phyloP scores from a whole-genome alignment of 53 echinoderm and acorn worm species.

The Echinometra lucunter region DNA sequence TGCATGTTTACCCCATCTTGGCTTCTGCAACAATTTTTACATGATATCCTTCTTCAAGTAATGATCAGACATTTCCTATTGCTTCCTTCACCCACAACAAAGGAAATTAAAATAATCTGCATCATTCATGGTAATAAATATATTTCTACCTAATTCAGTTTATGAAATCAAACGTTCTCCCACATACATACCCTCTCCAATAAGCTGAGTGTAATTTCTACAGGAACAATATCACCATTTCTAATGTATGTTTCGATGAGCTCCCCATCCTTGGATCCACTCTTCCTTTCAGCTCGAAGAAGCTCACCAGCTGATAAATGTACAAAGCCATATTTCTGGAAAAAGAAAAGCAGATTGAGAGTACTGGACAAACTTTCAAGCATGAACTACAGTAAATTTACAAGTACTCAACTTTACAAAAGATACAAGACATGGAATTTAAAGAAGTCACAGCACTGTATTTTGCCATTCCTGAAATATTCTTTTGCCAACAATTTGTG shows the following conservation, averaged over 20 bases:
- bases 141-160: too few relatives aligned
- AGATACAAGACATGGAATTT: background rate
- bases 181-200: constrained; percentile 81
- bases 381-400: too few relatives aligned
- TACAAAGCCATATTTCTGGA: constrained; percentile 90
- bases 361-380: too few relatives aligned
- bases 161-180: background rate
- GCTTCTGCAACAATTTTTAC: too few relatives aligned
- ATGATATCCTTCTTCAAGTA: too few relatives aligned
- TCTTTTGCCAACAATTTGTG: background rate
- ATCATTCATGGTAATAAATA: too few relatives aligned
- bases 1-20: too few relatives aligned
- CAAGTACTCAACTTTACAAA: background rate
- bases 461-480: background rate
- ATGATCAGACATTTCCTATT: too few relatives aligned
- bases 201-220: constrained; percentile 86
- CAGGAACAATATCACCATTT: constrained; percentile 93
- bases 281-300: constrained; percentile 85
- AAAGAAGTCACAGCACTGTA: background rate
- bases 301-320: constrained; percentile 97
- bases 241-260: constrained; percentile 88
- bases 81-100: too few relatives aligned
- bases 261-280: constrained; percentile 85
- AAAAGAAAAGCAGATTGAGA: constrained; percentile 30
- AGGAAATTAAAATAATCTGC: too few relatives aligned